Evolutionary conservation across 2,797 vertebrate species (phyloP).

Genomic region (Tangara arthus): DNA sequence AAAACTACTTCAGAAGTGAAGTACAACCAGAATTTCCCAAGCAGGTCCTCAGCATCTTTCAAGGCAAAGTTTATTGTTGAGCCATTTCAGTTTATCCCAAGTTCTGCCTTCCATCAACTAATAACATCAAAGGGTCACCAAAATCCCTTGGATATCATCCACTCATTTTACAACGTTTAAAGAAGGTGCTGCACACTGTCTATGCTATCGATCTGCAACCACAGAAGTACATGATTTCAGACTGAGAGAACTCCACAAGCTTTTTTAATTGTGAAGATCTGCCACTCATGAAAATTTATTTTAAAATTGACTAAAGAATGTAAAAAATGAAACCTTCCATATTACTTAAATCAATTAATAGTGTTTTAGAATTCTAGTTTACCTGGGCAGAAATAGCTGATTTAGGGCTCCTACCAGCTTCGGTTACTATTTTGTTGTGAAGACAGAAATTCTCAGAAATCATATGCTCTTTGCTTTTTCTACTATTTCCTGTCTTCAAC

Average conservation of each 20-base stretch:
- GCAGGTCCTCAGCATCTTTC: neutral
- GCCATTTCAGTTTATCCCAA: neutral
- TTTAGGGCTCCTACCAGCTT: neutral
- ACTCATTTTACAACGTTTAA: neutral
- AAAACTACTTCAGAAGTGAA: neutral
- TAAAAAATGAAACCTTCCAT: neutral
- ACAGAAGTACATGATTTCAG: neutral
- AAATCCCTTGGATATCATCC: neutral
- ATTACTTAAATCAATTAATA: slow-evolving; percentile 24
- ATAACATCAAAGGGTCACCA: neutral
- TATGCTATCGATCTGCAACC: neutral
- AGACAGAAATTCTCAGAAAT: neutral
- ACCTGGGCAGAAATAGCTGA: neutral
- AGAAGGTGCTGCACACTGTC: neutral
- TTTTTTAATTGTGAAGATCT: neutral
- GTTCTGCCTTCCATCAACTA: neutral
- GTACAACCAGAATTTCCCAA: neutral
- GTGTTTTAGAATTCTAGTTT: neutral
- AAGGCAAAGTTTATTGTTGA: neutral
- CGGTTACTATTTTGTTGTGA: slow-evolving; percentile 28
- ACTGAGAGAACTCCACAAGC: neutral
- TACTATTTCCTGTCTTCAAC: slow-evolving; percentile 14
- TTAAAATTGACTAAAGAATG: neutral
- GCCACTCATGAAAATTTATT: neutral
- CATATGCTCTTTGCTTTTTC: neutral